phyloP scores from a whole-genome alignment of 2,888 invertebrate species.

The Lymantria dispar region DNA sequence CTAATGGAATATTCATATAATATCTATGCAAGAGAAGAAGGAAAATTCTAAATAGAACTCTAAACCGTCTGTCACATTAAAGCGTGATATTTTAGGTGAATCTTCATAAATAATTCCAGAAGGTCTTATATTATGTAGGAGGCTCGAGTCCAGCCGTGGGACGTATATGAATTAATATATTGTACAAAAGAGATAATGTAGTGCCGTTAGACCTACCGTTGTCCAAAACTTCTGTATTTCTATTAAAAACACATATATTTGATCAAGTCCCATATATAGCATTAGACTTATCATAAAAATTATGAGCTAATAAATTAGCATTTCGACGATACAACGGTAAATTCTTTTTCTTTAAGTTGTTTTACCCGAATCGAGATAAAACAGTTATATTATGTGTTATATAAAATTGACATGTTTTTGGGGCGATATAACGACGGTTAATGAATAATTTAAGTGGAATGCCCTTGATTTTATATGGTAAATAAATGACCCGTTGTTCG shows the following conservation, averaged over 20 bases:
- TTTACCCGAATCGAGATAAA: constrained; percentile 25
- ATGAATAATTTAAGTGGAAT: constrained; percentile 43
- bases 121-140: too few relatives aligned
- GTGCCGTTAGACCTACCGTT: constrained; percentile 17
- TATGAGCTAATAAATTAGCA: constrained; percentile 23
- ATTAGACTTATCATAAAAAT: constrained; percentile 15
- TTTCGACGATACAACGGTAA: constrained; percentile 22
- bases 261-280: constrained; percentile 15
- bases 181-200: too few relatives aligned
- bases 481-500: constrained; percentile 25
- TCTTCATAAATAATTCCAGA: too few relatives aligned
- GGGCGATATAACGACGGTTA: constrained; percentile 9
- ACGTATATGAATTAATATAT: too few relatives aligned
- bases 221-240: constrained; percentile 9
- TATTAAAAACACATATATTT: constrained; percentile 4
- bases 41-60: too few relatives aligned
- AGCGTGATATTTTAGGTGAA: too few relatives aligned
- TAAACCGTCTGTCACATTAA: too few relatives aligned
- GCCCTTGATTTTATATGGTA: constrained; percentile 34
- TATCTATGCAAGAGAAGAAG: too few relatives aligned
- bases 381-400: constrained; percentile 35
- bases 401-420: constrained; percentile 15
- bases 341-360: constrained; percentile 24
- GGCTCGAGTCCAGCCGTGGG: too few relatives aligned
- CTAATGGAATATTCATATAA: too few relatives aligned